A percentile compares a stretch with the other conserved stretches of the same genome.
These are phyloP conservation scores for Phalacrocorax aristotelis DNA, from an alignment of 2,113 vertebrate species.

Conservation along the genomic window DNA sequence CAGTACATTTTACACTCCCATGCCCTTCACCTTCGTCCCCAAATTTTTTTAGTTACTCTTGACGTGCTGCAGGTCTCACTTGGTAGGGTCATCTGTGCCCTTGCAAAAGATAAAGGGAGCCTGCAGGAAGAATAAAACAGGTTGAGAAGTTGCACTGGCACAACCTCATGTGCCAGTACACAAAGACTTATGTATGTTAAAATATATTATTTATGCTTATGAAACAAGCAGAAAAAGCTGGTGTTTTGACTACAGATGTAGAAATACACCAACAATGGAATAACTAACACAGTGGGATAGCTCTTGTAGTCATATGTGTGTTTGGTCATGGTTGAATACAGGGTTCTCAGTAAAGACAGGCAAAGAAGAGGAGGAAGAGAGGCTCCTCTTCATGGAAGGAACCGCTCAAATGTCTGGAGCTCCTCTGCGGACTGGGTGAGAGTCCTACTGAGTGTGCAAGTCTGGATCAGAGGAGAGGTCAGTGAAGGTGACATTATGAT, in stretches of 20 bases:
- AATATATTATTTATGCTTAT: neutral
- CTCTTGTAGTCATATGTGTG: no score
- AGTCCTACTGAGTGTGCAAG: neutral
- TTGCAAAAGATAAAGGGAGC: neutral
- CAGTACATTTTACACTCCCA: neutral
- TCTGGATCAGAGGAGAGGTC: neutral
- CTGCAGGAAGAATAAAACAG: neutral
- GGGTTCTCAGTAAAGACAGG: neutral
- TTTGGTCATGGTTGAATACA: neutral
- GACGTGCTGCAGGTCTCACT: neutral
- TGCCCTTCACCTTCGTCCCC: neutral
- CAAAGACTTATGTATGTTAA: neutral
- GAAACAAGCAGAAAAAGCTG: neutral
- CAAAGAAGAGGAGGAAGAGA: neutral
- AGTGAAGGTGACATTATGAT: neutral
- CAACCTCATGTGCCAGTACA: accelerated
- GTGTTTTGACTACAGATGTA: neutral
- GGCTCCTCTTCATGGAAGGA: neutral
- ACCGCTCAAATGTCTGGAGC: neutral
- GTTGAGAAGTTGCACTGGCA: neutral
- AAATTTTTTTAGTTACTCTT: neutral
- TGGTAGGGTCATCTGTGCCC: neutral
- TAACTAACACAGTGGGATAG: neutral
- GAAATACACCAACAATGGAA: neutral
- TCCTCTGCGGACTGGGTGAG: neutral